phyloP scores from a whole-genome alignment of 64 coral and sea anemone genomes.

The Platygyra sinensis region DNA sequence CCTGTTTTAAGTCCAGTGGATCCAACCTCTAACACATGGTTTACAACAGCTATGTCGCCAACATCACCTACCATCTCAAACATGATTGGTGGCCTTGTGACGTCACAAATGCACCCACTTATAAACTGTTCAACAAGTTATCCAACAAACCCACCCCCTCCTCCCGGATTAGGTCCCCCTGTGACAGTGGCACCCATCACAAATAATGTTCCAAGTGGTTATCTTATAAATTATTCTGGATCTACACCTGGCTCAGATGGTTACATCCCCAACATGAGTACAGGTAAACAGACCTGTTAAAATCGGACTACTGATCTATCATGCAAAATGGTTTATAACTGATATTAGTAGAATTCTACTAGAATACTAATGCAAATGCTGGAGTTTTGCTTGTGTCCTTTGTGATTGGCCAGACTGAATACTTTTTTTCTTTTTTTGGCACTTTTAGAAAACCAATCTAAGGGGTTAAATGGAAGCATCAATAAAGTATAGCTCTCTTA shows the following conservation, averaged over 20 bases:
- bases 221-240: slow-evolving; percentile 27
- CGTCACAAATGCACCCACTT: slow-evolving; percentile 25
- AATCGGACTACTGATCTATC: not conserved
- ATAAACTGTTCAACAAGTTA: slow-evolving; percentile 37
- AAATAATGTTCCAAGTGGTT: slow-evolving; percentile 31
- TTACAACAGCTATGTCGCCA: slow-evolving; percentile 24
- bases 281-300: not conserved
- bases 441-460: too few species aligned
- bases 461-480: not conserved
- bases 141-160: slow-evolving; percentile 51
- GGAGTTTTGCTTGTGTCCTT: too few species aligned
- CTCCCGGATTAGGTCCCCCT: slow-evolving; percentile 80
- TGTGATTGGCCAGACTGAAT: too few species aligned
- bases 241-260: slow-evolving; percentile 18
- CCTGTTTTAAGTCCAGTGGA: slow-evolving; percentile 44
- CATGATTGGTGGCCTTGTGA: slow-evolving; percentile 61
- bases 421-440: too few species aligned
- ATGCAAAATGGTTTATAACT: not conserved
- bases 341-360: not conserved
- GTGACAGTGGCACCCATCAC: slow-evolving; percentile 25
- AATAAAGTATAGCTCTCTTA: not conserved
- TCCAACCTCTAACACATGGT: slow-evolving; percentile 38
- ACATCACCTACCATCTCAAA: slow-evolving; percentile 61
- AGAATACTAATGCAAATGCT: too few species aligned
- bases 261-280: not conserved